Evolutionary conservation across 2,888 invertebrate genomes (phyloP), one percentile per base, ranked within the genome.

Genomic region (Strigamia transsilvanica): DNA sequence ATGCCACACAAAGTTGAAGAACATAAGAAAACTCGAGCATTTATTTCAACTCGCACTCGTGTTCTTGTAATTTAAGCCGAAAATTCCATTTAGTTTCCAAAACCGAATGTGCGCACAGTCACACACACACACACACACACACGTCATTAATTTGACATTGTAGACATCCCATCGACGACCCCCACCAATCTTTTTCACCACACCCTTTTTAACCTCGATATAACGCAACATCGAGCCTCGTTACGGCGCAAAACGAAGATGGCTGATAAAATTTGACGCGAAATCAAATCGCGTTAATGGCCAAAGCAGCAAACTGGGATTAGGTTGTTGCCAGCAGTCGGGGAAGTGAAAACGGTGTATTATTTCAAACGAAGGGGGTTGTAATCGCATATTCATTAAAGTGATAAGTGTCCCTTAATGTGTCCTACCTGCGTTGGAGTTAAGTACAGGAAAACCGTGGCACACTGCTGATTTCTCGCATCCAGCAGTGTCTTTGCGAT

Each of bases 331-430:
- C 27, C n/a, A 18, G 56, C 73, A 73, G 73, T 73, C 5, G 13
- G 10, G 73, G 73, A 73, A 73, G 73, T 27, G 12, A 21, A n/a
- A 73, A n/a, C 32, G 27, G 23, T 73, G 73, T 73, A 32, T 73
- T 73, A 13, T 15, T 21, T 18, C 3, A 18, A 18, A 7, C 3
- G 56, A 18, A 56, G 7, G 56, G 21, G 56, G 56, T 34, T n/a
- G n/a, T 79, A 79, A 42, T 79, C 42, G 46, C 80, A 51, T 80
- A 79, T 80, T 80, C 80, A 80, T 80, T 80, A 80, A 51, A 80
- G 46, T 80, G 80, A 80, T 80, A 80, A 80, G 46, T 80, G 80
- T 80, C 80, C 34, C 80, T 51, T 32, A 79, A 79, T 46, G 80
- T 80, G 80, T 80, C 80, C 80, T 73, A 73, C 73, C 73, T 73